Evolutionary conservation across 2,888 invertebrate species (phyloP).

Genomic region (Diloba caeruleocephala): DNA sequence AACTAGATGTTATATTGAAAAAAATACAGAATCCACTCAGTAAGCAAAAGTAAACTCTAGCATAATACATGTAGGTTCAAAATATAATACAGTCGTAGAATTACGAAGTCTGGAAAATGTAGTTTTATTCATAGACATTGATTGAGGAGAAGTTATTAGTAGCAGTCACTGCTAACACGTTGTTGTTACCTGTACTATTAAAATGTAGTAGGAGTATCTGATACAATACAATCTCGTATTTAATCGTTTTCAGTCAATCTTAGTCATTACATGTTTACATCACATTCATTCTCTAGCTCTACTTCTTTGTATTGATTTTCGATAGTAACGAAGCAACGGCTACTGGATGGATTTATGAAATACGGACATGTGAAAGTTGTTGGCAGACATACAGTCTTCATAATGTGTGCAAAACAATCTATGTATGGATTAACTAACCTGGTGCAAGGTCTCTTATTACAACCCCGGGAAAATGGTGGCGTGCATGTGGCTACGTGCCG

Average conservation of each 20-base stretch:
- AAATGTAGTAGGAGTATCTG: slow-evolving; percentile 6
- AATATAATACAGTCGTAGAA: slow-evolving; percentile 2
- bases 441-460: no score
- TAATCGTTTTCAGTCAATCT: slow-evolving; percentile 38
- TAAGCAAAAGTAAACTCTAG: slow-evolving; percentile 13
- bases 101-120: slow-evolving; percentile 46
- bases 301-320: no score
- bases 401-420: no score
- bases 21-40: background rate
- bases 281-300: no score
- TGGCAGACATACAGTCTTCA: no score
- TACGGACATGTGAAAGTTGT: no score
- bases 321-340: no score
- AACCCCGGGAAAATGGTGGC: no score
- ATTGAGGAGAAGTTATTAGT: slow-evolving; percentile 41
- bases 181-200: slow-evolving; percentile 22
- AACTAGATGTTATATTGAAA: slow-evolving; percentile 24
- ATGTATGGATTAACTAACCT: no score
- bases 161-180: slow-evolving; percentile 27
- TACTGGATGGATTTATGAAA: no score
- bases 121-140: slow-evolving; percentile 34
- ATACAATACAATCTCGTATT: slow-evolving; percentile 10
- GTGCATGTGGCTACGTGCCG: no score
- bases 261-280: slow-evolving; percentile 34
- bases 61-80: slow-evolving; percentile 1